A percentile compares a stretch with the other conserved stretches of the same genome.
Conservation (phyloP, 2,113 vertebrate genomes). For the Cichladusa arquata region DNA sequence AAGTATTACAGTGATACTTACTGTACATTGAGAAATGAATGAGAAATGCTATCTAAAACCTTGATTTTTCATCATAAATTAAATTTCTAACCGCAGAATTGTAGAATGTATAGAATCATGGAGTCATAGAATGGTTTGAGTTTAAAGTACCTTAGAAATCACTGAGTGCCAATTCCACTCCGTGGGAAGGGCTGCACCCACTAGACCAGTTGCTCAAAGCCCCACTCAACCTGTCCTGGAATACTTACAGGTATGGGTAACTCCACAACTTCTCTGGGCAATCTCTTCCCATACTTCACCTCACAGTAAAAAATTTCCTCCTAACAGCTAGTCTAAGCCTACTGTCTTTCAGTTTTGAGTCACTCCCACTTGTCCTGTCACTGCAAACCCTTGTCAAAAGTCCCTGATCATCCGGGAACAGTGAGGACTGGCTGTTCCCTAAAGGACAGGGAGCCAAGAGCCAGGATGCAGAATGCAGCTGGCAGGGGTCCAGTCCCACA, state of each 20-base stretch:
- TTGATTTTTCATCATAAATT: background rate
- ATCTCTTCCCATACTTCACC: background rate
- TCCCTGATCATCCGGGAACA: background rate
- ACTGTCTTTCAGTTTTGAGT: background rate
- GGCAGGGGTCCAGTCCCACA: background rate
- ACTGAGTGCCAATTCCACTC: background rate
- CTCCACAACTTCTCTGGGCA: background rate
- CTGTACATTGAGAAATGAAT: background rate
- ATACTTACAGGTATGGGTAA: background rate
- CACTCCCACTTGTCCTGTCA: background rate
- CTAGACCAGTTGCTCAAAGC: background rate
- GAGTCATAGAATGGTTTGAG: background rate
- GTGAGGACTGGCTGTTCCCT: background rate
- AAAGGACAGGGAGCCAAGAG: background rate
- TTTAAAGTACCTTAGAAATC: background rate
- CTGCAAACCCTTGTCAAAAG: background rate
- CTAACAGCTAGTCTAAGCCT: background rate
- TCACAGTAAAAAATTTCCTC: background rate
- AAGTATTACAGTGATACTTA: background rate
- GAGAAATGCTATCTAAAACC: background rate
- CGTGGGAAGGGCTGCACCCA: fast-evolving
- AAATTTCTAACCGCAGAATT: background rate
- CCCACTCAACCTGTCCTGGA: background rate
- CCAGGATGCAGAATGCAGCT: background rate
- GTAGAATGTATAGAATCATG: background rate